Conservation (phyloP, 2,797 vertebrate species). For the Hippopotamyrus pictus region DNA sequence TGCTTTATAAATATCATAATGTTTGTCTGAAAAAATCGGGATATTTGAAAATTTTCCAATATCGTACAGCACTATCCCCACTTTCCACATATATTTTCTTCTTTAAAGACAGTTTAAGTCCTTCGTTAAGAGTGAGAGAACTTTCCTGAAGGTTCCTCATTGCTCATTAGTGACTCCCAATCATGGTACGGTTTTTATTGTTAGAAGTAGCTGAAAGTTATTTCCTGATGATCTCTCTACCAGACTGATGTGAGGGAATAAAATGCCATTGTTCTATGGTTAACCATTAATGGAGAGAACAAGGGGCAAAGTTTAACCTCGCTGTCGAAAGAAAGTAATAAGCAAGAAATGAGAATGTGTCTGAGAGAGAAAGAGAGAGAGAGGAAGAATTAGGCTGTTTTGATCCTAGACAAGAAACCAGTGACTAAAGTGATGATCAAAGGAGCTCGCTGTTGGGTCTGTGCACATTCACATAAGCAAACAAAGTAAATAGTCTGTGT, state of each 20-base stretch:
- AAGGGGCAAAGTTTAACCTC: neutral
- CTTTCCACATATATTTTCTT: neutral
- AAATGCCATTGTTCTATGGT: neutral
- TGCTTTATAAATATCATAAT: neutral
- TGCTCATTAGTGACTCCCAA: neutral
- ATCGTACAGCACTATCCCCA: neutral
- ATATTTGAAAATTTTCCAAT: neutral
- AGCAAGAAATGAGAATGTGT: neutral
- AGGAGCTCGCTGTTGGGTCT: neutral
- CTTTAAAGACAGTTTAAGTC: neutral
- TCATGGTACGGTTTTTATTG: neutral
- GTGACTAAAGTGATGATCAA: neutral
- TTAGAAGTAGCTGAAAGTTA: neutral
- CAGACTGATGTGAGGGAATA: neutral
- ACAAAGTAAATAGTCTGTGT: neutral
- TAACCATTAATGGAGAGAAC: constrained; percentile 3
- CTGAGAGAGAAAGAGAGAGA: neutral
- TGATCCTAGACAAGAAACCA: neutral
- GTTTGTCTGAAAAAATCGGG: neutral
- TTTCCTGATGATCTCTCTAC: neutral
- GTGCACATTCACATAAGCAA: neutral
- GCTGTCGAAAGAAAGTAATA: neutral
- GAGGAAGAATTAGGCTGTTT: neutral
- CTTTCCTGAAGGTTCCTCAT: neutral
- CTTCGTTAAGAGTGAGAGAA: neutral